Evolutionary conservation across 1,140 invertebrate genomes (phyloP).

Genomic region (Hypothenemus hampei): DNA sequence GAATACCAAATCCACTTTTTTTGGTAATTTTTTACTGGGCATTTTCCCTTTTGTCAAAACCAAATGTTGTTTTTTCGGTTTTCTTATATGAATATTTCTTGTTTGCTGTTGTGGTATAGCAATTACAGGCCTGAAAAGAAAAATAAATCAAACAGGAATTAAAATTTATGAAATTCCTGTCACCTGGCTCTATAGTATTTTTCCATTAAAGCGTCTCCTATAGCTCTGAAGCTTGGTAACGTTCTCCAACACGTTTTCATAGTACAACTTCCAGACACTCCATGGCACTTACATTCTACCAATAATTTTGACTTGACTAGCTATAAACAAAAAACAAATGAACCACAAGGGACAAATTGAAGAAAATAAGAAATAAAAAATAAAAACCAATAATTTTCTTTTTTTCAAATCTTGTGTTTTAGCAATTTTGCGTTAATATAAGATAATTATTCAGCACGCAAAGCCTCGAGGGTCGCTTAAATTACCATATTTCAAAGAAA

Average conservation of each 20-base stretch:
- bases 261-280: conserved; percentile 91
- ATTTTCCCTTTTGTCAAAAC: conserved; percentile 41
- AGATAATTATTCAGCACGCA: background rate
- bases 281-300: conserved; percentile 93
- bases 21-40: conserved; percentile 52
- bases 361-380: background rate
- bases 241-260: conserved; percentile 93
- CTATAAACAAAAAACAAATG: conserved; percentile 52
- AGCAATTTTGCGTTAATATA: background rate
- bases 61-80: conserved; percentile 33
- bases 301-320: conserved; percentile 75
- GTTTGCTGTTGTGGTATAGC: conserved; percentile 47
- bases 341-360: background rate
- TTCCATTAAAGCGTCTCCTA: conserved; percentile 77
- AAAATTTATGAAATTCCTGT: background rate
- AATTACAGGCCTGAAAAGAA: conserved; percentile 56
- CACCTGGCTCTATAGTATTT: conserved; percentile 71
- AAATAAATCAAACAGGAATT: background rate
- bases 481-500: background rate
- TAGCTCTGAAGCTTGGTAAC: conserved; percentile 75
- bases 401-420: background rate
- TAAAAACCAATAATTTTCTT: background rate
- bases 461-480: background rate
- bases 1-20: conserved; percentile 80
- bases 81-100: conserved; percentile 33